Percentiles rank a stretch among this genome's conserved stretches.
Conservation (phyloP, 2,113 vertebrate species). For the Rhadina sibilatrix region DNA sequence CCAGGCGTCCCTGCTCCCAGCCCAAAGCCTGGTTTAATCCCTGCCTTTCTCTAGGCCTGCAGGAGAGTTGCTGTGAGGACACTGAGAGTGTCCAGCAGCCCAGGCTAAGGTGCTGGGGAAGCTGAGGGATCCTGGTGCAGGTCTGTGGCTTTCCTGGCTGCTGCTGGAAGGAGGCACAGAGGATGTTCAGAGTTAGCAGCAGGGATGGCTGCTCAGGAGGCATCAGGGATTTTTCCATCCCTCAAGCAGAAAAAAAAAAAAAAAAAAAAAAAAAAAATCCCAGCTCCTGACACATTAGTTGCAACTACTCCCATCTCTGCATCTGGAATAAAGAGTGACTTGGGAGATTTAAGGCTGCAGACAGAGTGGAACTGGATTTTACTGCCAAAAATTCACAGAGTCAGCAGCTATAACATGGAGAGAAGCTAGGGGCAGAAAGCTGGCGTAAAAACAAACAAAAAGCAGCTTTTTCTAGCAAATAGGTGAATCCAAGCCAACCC, state of each 20-base stretch:
- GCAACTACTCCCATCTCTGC: background rate
- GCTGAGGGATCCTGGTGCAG: background rate
- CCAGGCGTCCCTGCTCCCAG: background rate
- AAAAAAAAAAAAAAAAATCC: background rate
- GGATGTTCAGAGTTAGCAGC: background rate
- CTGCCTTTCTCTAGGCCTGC: background rate
- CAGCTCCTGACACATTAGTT: background rate
- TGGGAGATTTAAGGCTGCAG: background rate
- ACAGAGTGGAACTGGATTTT: background rate
- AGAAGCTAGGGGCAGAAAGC: background rate
- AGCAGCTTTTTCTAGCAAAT: background rate
- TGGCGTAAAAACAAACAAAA: background rate
- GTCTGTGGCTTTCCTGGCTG: background rate
- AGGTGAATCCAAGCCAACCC: background rate
- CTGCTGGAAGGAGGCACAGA: background rate
- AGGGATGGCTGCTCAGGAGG: background rate
- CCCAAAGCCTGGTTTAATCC: background rate
- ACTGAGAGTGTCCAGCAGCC: fast-evolving
- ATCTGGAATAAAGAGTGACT: background rate
- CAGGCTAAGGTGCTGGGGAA: background rate
- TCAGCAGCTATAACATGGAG: background rate
- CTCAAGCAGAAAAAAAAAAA: background rate
- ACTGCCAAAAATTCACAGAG: background rate
- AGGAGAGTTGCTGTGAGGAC: background rate
- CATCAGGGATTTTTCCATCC: background rate